A percentile compares a stretch with the other conserved stretches of the same genome.
Evolutionary conservation across 2,797 vertebrate species (phyloP).

Genomic region (Silurus lanzhouensis): DNA sequence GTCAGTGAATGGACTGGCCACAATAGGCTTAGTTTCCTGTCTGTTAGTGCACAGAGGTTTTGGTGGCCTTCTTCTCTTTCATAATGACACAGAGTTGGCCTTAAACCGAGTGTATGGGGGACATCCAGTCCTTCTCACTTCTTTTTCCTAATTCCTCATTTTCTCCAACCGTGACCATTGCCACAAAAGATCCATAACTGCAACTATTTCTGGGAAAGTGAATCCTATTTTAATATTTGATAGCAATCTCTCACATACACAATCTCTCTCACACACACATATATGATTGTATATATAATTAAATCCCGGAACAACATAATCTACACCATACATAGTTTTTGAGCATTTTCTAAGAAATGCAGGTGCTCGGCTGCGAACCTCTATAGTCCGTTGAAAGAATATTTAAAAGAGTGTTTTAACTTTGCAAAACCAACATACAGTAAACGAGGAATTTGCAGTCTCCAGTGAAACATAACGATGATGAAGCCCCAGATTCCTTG

Average conservation of each 20-base stretch:
- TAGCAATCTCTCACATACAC: constrained; percentile 9
- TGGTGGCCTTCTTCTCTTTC: constrained; percentile 77
- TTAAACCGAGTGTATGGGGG: constrained; percentile 64
- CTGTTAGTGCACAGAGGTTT: constrained; percentile 71
- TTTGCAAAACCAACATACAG: background rate
- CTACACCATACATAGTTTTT: background rate
- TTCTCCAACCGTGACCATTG: constrained; percentile 61
- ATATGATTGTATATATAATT: constrained; percentile 47
- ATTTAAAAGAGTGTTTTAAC: background rate
- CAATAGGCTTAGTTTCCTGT: constrained; percentile 67
- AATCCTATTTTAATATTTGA: constrained; percentile 9
- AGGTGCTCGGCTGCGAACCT: background rate
- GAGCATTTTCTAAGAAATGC: background rate
- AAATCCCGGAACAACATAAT: background rate
- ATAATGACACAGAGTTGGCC: constrained; percentile 74
- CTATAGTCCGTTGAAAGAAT: background rate
- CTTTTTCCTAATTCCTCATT: constrained; percentile 86
- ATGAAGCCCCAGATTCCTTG: constrained; percentile 25
- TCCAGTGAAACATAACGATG: constrained; percentile 23
- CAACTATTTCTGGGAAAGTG: constrained; percentile 67
- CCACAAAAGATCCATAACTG: constrained; percentile 65
- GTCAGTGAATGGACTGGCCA: constrained; percentile 60
- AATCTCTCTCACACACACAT: constrained; percentile 13
- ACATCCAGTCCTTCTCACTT: constrained; percentile 80
- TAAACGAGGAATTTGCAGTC: constrained; percentile 14